phyloP scores from a whole-genome alignment of 2,888 invertebrate genomes.

The Metellina segmentata region DNA sequence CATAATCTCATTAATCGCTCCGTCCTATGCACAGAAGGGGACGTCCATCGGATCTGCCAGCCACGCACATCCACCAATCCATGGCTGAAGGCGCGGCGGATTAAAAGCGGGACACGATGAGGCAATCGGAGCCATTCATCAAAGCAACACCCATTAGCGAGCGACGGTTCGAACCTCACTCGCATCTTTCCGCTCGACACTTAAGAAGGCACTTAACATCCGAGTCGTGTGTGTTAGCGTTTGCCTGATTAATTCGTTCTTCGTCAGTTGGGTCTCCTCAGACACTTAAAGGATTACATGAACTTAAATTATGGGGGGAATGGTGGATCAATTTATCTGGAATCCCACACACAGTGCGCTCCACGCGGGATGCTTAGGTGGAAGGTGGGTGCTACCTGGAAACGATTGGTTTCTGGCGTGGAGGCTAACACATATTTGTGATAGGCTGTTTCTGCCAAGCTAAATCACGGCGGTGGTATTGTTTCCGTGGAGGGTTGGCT shows the following conservation, averaged over 20 bases:
- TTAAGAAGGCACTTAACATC: conserved; percentile 19
- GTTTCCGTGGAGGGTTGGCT: too few species aligned
- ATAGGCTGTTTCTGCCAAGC: too few species aligned
- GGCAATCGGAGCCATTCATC: conserved; percentile 26
- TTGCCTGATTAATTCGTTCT: conserved; percentile 20
- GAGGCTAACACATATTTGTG: too few species aligned
- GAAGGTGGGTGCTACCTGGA: neutral
- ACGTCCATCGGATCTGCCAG: too few species aligned
- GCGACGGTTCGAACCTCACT: conserved; percentile 10
- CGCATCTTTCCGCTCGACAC: neutral
- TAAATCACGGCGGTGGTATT: too few species aligned
- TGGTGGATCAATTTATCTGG: neutral
- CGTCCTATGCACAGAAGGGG: too few species aligned
- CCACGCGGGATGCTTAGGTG: too few species aligned
- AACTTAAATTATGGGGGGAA: neutral
- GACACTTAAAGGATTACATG: neutral
- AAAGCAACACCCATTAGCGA: conserved; percentile 29
- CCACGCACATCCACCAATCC: too few species aligned
- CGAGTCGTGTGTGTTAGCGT: neutral
- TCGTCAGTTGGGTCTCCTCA: neutral
- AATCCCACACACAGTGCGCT: neutral
- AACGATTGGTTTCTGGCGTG: neutral
- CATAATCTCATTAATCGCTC: too few species aligned
- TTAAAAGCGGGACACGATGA: neutral
- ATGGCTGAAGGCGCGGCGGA: neutral